phyloP scores from a whole-genome alignment of 2,113 vertebrate genomes.

The Globicephala melas region DNA sequence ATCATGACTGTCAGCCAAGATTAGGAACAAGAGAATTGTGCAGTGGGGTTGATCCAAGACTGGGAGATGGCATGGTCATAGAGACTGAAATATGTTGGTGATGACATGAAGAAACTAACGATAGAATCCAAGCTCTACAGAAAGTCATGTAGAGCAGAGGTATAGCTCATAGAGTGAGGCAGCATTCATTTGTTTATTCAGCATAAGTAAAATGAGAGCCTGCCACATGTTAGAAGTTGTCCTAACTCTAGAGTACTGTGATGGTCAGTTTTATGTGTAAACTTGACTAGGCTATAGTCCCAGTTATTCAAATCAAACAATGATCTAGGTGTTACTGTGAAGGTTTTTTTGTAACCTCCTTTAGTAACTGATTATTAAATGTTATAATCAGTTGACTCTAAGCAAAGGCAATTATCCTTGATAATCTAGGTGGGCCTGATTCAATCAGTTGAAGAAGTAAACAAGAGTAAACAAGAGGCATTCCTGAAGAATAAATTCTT shows the following conservation, averaged over 20 bases:
- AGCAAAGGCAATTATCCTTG: background rate
- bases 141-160: background rate
- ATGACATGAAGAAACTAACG: background rate
- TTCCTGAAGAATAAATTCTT: background rate
- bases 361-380: background rate
- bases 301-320: background rate
- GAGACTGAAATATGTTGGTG: background rate
- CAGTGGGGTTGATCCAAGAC: background rate
- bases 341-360: background rate
- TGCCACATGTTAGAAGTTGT: background rate
- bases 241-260: background rate
- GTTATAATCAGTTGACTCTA: background rate
- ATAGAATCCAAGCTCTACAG: background rate
- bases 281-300: background rate
- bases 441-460: background rate
- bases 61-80: background rate
- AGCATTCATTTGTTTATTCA: background rate
- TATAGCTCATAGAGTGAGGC: background rate
- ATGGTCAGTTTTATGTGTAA: background rate
- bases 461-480: background rate
- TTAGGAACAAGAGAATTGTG: background rate
- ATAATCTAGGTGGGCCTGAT: background rate
- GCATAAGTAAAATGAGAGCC: background rate
- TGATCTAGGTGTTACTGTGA: background rate
- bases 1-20: background rate